Percentiles rank a stretch among this genome's conserved stretches.
These are phyloP conservation scores for Pimephales promelas DNA, from an alignment of 2,113 vertebrate species.

Conservation along the genomic window DNA sequence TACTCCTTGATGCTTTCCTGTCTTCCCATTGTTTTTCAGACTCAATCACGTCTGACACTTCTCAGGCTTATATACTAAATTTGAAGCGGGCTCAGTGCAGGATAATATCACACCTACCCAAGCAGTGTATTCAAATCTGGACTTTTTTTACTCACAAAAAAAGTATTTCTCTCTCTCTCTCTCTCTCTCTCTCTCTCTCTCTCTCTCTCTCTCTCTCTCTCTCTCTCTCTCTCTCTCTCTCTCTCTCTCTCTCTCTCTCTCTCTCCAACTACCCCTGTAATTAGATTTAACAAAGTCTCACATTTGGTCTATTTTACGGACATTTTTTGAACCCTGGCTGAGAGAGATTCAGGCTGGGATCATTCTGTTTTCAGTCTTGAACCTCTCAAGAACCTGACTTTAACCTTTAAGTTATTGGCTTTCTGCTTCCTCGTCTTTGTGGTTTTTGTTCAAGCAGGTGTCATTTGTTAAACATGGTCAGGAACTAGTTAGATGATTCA, in stretches of 20 bases:
- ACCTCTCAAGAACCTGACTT: not conserved
- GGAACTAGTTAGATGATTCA: not conserved
- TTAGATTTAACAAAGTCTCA: not conserved
- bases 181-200: too few relatives aligned
- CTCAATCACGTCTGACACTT: slow-evolving; percentile 3
- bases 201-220: not conserved
- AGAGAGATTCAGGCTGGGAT: not conserved
- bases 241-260: too few relatives aligned
- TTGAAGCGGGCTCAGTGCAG: not conserved
- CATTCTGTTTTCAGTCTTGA: not conserved
- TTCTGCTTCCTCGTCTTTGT: slow-evolving; percentile 6
- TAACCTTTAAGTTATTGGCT: slow-evolving; percentile 11
- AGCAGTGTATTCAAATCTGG: not conserved
- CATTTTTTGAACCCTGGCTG: not conserved
- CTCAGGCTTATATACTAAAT: not conserved
- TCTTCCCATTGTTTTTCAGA: not conserved
- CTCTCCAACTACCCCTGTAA: not conserved
- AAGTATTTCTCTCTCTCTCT: too few relatives aligned
- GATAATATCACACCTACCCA: slow-evolving; percentile 19
- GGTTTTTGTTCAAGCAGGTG: slow-evolving; percentile 8
- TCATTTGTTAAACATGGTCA: slow-evolving; percentile 31
- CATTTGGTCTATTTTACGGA: not conserved
- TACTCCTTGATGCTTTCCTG: not conserved
- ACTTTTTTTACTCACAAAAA: not conserved
- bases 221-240: too few relatives aligned